These are phyloP conservation scores for Leptinotarsa lineolata DNA, from an alignment of 1,140 invertebrate species.

Conservation along the genomic window DNA sequence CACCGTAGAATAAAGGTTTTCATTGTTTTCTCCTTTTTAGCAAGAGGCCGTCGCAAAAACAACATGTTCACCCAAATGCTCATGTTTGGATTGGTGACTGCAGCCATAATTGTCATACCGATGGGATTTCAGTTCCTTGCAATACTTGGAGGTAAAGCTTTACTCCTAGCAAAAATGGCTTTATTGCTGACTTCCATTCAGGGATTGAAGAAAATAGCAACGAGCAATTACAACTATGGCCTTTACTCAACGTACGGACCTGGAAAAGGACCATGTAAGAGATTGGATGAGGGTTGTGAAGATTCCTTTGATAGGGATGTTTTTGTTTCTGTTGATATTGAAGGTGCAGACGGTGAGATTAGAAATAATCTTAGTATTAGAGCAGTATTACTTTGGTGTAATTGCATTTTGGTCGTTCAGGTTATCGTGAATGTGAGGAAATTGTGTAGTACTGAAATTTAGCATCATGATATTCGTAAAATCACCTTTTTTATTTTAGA, in stretches of 20 bases:
- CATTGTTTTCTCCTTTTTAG: conserved; percentile 1
- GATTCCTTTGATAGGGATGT: conserved; percentile 12
- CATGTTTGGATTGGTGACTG: conserved; percentile 72
- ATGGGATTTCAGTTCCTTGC: conserved; percentile 80
- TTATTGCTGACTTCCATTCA: conserved; percentile 76
- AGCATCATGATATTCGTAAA: no score
- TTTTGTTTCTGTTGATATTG: conserved; percentile 26
- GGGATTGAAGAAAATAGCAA: conserved; percentile 65
- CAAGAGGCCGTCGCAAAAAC: conserved; percentile 29
- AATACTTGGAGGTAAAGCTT: conserved; percentile 74
- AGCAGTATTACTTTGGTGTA: no score
- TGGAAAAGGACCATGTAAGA: conserved; percentile 37
- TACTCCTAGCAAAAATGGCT: conserved; percentile 76
- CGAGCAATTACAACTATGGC: conserved; percentile 52
- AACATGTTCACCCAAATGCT: conserved; percentile 66
- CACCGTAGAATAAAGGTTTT: no score
- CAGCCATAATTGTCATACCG: conserved; percentile 72
- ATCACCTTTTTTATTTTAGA: no score
- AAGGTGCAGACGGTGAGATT: conserved; percentile 15
- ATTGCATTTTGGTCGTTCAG: no score
- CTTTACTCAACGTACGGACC: conserved; percentile 41
- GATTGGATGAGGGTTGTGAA: conserved; percentile 21
- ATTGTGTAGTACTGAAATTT: no score
- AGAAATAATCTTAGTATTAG: not conserved
- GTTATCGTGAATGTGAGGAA: no score